Evolutionary conservation across 2,113 vertebrate genomes (phyloP).

Genomic region (Pygoscelis adeliae): DNA sequence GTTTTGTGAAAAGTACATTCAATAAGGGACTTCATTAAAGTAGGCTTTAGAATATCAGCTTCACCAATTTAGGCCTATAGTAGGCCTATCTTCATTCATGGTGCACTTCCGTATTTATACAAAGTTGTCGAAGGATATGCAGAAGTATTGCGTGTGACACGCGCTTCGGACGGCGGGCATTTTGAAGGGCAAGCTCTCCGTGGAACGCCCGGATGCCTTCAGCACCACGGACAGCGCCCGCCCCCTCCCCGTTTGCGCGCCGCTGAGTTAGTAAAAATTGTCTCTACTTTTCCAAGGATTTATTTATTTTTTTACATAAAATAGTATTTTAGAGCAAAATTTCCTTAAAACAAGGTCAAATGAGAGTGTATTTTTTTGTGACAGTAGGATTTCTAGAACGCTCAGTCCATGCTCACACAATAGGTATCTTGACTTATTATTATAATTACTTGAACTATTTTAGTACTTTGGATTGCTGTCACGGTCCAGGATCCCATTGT

Average conservation of each 20-base stretch:
- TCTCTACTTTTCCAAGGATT: accelerated
- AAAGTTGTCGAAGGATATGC: accelerated
- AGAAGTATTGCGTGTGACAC: accelerated
- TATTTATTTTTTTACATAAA: accelerated
- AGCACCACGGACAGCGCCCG: conserved; percentile 38
- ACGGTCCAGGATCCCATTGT: neutral
- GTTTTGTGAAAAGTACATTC: neutral
- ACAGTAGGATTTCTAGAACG: neutral
- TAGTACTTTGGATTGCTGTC: neutral
- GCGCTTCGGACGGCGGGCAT: accelerated
- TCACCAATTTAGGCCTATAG: neutral
- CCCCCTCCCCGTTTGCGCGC: accelerated
- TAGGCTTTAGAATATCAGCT: neutral
- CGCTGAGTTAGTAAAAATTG: accelerated
- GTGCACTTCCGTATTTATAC: neutral
- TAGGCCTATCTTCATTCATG: neutral
- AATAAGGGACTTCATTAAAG: neutral
- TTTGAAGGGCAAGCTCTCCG: accelerated
- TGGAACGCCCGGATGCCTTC: accelerated
- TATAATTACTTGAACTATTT: neutral
- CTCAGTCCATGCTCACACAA: neutral
- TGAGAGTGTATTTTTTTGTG: neutral
- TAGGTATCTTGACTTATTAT: neutral
- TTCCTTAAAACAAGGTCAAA: neutral
- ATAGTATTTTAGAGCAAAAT: neutral